Evolutionary conservation across 1,140 invertebrate species (phyloP), one percentile per base, ranked within the genome.

Genomic region (Frieseomelitta varia): DNA sequence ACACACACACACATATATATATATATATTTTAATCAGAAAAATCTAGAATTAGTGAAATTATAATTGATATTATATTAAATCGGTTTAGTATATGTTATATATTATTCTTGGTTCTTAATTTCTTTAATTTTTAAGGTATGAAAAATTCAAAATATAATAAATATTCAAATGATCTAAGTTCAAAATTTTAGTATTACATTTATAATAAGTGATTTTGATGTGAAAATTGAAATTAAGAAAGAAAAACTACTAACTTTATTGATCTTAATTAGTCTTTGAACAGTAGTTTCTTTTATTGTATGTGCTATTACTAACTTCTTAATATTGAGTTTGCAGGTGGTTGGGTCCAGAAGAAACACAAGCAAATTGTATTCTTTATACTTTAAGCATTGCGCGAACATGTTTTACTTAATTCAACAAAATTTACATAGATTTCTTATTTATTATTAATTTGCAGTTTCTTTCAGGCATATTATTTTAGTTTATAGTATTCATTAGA

Each of bases 281-380:
- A 83, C 84, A 85, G 79, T 85, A 55, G 76, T 56, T 76, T 69
- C 2, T 51, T 84, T 51, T 56, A 74, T 76, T 84, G 56, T 76
- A 72, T 27, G 53, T 86, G 68, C 74, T 73, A 81, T 81, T 86
- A 90, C 85, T 92, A 92, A 92, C 87, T 90, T 88, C 85, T 88
- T 84, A 87, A 88, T 92, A 92, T 93, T 94, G 92, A 94, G 93
- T 94, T 94, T 92, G 84, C 93, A 94, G 93, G 86, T 94, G 92
- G 89, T 84, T 87, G 79, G 65, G 82, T 81, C 69, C 85, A 71
- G 87, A 81, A 90, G 81, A 90, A 68, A 81, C 80, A 85, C 83
- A 69, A 79, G 81, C 88, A 87, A 81, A 68, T 67, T 79, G 58
- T 71, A 74, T 88, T 77, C 47, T 86, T 85, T 56, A 79, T 86